phyloP scores from a whole-genome alignment of 2,797 vertebrate genomes.

The Sternotherus odoratus region DNA sequence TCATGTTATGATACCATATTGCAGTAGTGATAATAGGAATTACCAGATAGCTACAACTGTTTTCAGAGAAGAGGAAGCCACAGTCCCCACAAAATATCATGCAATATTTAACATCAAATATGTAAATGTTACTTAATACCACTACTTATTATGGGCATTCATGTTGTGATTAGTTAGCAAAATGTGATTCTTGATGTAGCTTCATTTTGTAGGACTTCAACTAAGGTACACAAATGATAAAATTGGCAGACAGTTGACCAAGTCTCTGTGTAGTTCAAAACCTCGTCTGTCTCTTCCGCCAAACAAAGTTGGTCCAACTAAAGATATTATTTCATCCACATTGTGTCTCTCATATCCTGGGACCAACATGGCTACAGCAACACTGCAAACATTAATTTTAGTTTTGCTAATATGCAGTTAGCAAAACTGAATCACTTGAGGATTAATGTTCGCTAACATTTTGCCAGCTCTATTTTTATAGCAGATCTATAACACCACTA shows the following conservation, averaged over 20 bases:
- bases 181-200: neutral
- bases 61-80: neutral
- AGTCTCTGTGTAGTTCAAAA: neutral
- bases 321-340: neutral
- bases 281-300: neutral
- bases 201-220: neutral
- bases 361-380: neutral
- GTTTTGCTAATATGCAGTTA: neutral
- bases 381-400: neutral
- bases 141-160: neutral
- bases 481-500: neutral
- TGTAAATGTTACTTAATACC: neutral
- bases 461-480: neutral
- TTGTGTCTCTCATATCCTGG: neutral
- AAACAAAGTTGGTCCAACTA: neutral
- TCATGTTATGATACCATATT: neutral
- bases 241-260: neutral
- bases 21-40: neutral
- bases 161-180: neutral
- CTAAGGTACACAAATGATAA: neutral
- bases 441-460: neutral
- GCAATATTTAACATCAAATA: neutral
- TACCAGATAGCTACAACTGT: neutral
- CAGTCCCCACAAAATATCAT: neutral
- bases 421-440: neutral